Percentiles rank a stretch among this genome's conserved stretches.
phyloP scores from a whole-genome alignment of 2,797 vertebrate species.

The Clamator glandarius region DNA sequence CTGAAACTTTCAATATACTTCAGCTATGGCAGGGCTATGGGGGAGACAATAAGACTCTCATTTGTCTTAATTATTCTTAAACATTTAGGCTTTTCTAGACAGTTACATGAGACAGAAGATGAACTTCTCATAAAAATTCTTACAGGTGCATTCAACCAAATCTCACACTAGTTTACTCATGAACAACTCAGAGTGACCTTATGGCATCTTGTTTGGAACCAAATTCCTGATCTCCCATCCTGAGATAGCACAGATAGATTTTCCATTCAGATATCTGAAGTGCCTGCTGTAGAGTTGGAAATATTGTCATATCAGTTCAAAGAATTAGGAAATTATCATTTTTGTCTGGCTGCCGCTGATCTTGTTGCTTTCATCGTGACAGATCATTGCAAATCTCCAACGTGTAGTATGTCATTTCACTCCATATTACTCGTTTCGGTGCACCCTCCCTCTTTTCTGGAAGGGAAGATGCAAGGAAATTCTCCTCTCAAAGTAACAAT shows the following conservation, averaged over 20 bases:
- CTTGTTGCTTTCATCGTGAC: background rate
- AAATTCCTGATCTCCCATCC: background rate
- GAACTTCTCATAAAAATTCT: background rate
- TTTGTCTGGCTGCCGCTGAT: background rate
- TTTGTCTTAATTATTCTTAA: background rate
- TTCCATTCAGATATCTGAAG: background rate
- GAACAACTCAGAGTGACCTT: background rate
- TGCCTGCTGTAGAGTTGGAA: background rate
- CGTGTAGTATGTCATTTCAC: background rate
- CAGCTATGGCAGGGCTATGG: background rate
- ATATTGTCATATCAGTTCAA: background rate
- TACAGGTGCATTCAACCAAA: background rate
- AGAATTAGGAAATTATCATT: background rate
- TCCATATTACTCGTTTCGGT: background rate
- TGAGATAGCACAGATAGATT: background rate
- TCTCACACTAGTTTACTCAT: background rate
- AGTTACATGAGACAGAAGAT: background rate
- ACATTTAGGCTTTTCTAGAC: background rate
- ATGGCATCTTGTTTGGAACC: background rate
- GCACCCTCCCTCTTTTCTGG: background rate
- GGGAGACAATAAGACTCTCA: background rate
- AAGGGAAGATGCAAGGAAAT: background rate
- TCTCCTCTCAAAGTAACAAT: background rate
- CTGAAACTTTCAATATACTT: background rate
- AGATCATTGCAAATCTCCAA: background rate